Evolutionary conservation across 2,888 invertebrate species (phyloP).

Genomic region (Acrobasis consociella): DNA sequence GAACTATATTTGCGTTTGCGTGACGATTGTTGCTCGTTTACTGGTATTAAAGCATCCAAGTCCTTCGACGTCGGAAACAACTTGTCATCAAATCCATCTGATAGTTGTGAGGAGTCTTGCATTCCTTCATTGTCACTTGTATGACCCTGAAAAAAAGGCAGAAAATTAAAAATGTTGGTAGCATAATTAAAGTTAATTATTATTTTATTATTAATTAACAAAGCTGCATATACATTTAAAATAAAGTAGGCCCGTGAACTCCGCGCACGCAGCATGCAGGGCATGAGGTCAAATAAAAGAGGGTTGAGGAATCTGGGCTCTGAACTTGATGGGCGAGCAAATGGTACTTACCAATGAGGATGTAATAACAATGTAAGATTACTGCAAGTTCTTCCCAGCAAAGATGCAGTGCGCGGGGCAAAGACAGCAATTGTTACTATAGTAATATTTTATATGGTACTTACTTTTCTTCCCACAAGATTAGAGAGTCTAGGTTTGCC

Average conservation of each 20-base stretch:
- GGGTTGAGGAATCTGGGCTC: too few species aligned
- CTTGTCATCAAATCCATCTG: not conserved
- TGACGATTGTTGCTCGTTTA: not conserved
- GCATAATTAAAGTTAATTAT: not conserved
- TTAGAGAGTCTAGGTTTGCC: too few species aligned
- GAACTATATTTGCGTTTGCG: conserved; percentile 1
- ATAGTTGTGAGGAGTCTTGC: not conserved
- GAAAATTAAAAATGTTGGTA: not conserved
- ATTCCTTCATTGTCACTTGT: not conserved
- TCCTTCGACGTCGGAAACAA: conserved; percentile 8
- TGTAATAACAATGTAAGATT: too few species aligned
- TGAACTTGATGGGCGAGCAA: too few species aligned
- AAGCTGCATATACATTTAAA: not conserved
- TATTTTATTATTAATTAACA: too few species aligned
- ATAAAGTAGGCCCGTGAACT: not conserved
- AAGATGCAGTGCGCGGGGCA: too few species aligned
- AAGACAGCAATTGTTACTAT: too few species aligned
- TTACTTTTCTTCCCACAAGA: too few species aligned
- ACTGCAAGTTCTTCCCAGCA: too few species aligned
- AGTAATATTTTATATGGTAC: too few species aligned
- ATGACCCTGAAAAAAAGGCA: not conserved
- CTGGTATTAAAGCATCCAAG: not conserved
- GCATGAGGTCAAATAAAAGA: not conserved
- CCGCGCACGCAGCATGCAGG: not conserved
- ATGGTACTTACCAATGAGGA: too few species aligned